These are phyloP conservation scores for Eristalis intricaria DNA, from an alignment of 2,888 invertebrate genomes.

Conservation along the genomic window DNA sequence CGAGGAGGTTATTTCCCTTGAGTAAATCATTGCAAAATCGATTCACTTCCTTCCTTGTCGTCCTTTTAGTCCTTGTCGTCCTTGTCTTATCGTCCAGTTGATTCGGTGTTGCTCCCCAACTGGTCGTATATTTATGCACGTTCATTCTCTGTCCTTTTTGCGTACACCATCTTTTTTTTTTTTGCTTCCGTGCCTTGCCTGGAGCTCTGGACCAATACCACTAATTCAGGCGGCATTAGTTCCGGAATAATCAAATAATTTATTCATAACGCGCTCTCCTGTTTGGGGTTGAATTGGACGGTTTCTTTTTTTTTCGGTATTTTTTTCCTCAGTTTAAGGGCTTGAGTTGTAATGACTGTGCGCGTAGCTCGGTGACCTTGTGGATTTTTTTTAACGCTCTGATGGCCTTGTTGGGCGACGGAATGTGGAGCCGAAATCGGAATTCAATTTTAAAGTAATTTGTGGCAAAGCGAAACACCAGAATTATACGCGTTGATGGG, in stretches of 20 bases:
- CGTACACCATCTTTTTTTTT: neutral
- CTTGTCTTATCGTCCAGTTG: constrained; percentile 51
- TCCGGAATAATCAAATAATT: constrained; percentile 56
- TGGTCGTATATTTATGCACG: constrained; percentile 1
- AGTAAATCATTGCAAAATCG: constrained; percentile 70
- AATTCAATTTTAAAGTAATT: no score
- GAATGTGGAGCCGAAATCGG: no score
- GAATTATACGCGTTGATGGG: no score
- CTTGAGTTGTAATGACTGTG: neutral
- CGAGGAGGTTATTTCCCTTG: constrained; percentile 66
- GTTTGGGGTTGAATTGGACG: neutral
- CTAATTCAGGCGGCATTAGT: constrained; percentile 45
- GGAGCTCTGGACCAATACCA: constrained; percentile 31
- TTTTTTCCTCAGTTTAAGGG: neutral
- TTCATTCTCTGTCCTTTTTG: constrained; percentile 5
- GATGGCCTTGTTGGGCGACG: no score
- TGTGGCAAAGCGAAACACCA: no score
- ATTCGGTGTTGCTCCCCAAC: constrained; percentile 18
- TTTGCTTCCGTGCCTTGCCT: neutral
- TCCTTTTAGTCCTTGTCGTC: neutral
- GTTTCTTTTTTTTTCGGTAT: neutral
- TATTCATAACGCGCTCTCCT: constrained; percentile 52
- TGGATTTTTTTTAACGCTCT: no score
- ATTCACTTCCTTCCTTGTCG: constrained; percentile 54
- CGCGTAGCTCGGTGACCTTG: neutral